Base-by-base conservation (phyloP, 1,140 invertebrate species). In the Euwallacea fornicatus region DNA sequence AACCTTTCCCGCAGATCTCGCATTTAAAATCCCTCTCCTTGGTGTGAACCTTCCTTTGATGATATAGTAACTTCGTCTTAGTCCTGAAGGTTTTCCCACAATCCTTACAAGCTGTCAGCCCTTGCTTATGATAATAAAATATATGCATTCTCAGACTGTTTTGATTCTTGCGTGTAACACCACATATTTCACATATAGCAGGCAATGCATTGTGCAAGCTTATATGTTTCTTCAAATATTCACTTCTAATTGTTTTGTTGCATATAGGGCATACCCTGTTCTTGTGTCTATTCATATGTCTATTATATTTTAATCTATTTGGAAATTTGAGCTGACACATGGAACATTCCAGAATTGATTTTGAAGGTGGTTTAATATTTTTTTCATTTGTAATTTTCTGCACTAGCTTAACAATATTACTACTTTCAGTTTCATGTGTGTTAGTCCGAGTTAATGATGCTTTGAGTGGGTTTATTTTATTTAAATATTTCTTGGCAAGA, bases 111-210 rank as follows among this genome's bases (percentile, higher is more conserved):
- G 72, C 67, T 16, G 69, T 74, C 10, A 73, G 43, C 16, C 60
- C 62, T n/a, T 66, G 74, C 44, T 73, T 74, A 63, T 78, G 77
- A 47, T 74, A 71, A 61, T 76, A 76, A 42, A 74, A 74, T 44
- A 75, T 71, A 56, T 78, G 77, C 41, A 75, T 74, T 41, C 72
- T 66, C 43, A 78, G 67, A 71, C 77, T 77, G 47, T 71, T 70
- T n/a, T 68, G 55, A 64, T 78, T 78, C 69, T 78, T 77, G 15
- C 74, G 76, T 16, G 74, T 74, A 6, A 66, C 68, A 21, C 76
- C 76, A 66, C 77, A 78, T 10, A 77, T 47, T 58, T 77, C 72
- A 66, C 77, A 78, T 10, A 75, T 68, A 41, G 67, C 70, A 6
- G 77, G 76, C 2, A 61, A 59, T 54, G 59, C 47, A 21, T 69